phyloP scores from a whole-genome alignment of 2,888 invertebrate species.

The Euclidia mi region DNA sequence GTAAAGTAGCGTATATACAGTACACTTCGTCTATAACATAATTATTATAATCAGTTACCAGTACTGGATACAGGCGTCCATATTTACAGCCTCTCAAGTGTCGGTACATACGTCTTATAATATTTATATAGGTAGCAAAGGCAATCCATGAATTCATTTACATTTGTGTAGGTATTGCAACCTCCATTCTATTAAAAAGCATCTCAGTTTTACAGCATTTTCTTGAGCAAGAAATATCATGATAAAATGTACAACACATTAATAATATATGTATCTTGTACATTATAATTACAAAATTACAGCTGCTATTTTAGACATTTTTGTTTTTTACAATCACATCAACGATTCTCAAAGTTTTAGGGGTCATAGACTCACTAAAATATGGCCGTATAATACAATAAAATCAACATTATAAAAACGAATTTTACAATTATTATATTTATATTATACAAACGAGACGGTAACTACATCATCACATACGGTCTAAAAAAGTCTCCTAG shows the following conservation, averaged over 20 bases:
- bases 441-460: conserved; percentile 52
- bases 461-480: conserved; percentile 69
- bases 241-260: conserved; percentile 1
- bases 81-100: too few relatives aligned
- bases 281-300: conserved; percentile 5
- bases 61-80: too few relatives aligned
- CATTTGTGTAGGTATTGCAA: not conserved
- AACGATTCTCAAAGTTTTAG: conserved; percentile 6
- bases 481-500: conserved; percentile 24
- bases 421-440: conserved; percentile 33
- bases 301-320: conserved; percentile 38
- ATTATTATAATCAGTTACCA: too few relatives aligned
- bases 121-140: conserved; percentile 45
- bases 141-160: not conserved
- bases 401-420: not conserved
- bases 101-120: conserved; percentile 33
- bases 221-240: conserved; percentile 5
- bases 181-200: not conserved
- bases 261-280: conserved; percentile 1
- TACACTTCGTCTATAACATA: too few relatives aligned
- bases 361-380: not conserved
- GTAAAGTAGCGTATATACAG: too few relatives aligned
- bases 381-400: conserved; percentile 7
- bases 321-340: conserved; percentile 5
- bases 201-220: not conserved